Base-by-base conservation (phyloP, 2,113 vertebrate genomes). In the Engystomops pustulosus region DNA sequence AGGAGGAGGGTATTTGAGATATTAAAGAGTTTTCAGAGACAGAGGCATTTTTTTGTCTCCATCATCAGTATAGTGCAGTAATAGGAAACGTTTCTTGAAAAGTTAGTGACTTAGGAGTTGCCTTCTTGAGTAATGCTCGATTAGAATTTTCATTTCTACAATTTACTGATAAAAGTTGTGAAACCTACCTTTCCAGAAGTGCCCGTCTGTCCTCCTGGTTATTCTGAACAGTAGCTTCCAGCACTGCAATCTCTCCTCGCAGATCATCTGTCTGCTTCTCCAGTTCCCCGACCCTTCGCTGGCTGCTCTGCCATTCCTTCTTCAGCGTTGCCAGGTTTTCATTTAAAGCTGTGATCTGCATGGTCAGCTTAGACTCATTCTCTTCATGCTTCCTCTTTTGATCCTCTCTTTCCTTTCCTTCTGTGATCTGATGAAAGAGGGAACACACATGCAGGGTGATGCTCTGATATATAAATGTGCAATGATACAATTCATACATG, bases 191-290 rank as follows among this genome's bases (percentile, higher is more conserved):
- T 89, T 99, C 98, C 75, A 99, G 85, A 2, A 99, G 92, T 0
- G 97, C 96, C 9, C 98, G 94, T 77, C 97, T 95, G 88, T 99
- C 98, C 3, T 99, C 98, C 89, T 98, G 98, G 87, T 99, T 97
- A 90, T 99, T 98, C 89, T 99, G 98, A 67, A 99, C 95, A 0
- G 98, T 99, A 80, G 98, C 98, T 89, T 99, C 98, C 80, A 99
- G 86, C 25, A 99, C 98, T 0, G 97, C 98, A 14, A 99, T 97
- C 87, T 99, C 98, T 0, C 98, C 98, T 47, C 96, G 94, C 68
- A 99, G 90, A 87, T 99, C 97, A 0, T 99, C 98, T 0, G 94
- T 96, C 88, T 99, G 98, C 60, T 99, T 99, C 92, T 99, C 98
- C 27, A 99, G 95, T 71, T 99, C 98, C 0, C 92, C 89, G 0